Evolutionary conservation across 35 echinoderm and acorn worm species (phyloP).

Genomic region (Strongylocentrotus purpuratus): DNA sequence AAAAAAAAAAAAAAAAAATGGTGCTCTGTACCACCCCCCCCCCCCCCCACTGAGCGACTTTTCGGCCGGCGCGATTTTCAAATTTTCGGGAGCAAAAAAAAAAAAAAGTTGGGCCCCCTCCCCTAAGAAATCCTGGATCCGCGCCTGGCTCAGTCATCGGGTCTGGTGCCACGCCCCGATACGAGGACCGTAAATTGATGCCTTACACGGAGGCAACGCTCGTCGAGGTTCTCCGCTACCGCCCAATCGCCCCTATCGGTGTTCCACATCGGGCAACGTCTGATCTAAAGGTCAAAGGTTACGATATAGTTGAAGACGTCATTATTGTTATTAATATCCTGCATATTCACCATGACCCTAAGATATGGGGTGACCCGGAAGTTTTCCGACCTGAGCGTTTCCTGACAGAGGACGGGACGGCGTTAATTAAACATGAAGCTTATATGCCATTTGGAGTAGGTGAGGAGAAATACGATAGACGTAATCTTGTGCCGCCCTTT

Average conservation of each 20-base stretch:
- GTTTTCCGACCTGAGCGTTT: conserved; percentile 65
- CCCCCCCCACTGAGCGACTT: too few species aligned
- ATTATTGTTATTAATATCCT: conserved; percentile 44
- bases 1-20: too few species aligned
- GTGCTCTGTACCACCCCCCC: too few species aligned
- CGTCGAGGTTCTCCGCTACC: conserved; percentile 61
- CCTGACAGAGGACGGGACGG: not conserved
- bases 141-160: not conserved
- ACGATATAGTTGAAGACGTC: conserved; percentile 51
- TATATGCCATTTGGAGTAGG: conserved; percentile 27
- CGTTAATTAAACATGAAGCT: not conserved
- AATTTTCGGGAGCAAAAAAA: too few species aligned
- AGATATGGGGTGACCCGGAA: conserved; percentile 57
- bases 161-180: not conserved
- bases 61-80: too few species aligned
- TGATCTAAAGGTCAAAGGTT: conserved; percentile 48
- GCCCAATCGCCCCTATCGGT: conserved; percentile 27
- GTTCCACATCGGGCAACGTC: conserved; percentile 48
- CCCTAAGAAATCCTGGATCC: not conserved
- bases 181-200: conserved; percentile 43
- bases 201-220: conserved; percentile 79
- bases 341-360: conserved; percentile 55
- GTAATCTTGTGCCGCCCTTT: not conserved
- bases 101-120: too few species aligned
- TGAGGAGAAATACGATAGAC: not conserved